Evolutionary conservation across 2,113 vertebrate genomes (phyloP), one percentile per base, ranked within the genome.

Genomic region (Anarrhichthys ocellatus): DNA sequence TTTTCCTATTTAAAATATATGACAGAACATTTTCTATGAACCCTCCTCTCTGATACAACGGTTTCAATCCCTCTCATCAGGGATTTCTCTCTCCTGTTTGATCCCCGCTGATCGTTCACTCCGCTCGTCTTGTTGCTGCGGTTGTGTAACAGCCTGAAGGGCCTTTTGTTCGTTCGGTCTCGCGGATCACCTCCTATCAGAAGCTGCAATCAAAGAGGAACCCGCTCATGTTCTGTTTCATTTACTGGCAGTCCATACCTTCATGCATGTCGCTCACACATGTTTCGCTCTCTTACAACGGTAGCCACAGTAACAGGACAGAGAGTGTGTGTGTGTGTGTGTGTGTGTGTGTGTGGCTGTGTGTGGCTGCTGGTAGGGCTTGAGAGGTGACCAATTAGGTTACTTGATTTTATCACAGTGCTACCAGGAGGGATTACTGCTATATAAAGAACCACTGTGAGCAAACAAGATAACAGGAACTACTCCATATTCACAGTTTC

Each of bases 261-360:
- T 56, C 72, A 48, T 65, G 27, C 50, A 38, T 10, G 5, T 46
- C 10, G 5, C 72, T 78, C 85, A 56, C 65, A 72, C 76, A 68
- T 56, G 38, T 59, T 34, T 9, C 7, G 10, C 76, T 63, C 61
- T 75, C 67, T 78, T 59, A 6, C 36, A 64, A n/a, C 44, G 50
- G 88, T 87, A 80, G 62, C 82, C 89, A 84, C 66, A 78, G 90
- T 81, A 91, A 92, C 91, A 24, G 58, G 24, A 46, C 50, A 2
- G 42, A 64, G 88, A 88, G 83, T 69, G 87, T 81, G 72, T 85
- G 78, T 27, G 27, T 27, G 27, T 1, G 27, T 62, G 32, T 63
- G 63, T 69, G 56, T 82, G 64, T 63, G 72, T 85, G 78, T 36
- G 50, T 44, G 40, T 11, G 40, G 10, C 9, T 42, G 9, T 42